Conservation (phyloP, 2,888 invertebrate genomes). For the Marasmarcha lunaedactyla region DNA sequence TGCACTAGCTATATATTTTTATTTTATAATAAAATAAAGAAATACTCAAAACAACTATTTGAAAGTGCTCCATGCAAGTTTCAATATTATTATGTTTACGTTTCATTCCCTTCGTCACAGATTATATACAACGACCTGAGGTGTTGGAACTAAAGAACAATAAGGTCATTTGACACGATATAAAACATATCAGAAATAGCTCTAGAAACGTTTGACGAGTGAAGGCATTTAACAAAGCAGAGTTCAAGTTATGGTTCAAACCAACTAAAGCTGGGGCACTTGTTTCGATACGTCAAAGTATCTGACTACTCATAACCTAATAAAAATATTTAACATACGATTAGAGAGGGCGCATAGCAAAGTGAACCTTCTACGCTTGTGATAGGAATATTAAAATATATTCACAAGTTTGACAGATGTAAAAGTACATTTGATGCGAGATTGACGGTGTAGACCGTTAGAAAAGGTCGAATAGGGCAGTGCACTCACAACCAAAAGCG, state of each 20-base stretch:
- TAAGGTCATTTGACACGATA: not conserved
- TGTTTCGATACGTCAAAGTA: conserved; percentile 36
- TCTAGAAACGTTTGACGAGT: not conserved
- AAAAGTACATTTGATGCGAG: conserved; percentile 41
- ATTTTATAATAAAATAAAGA: too few relatives aligned
- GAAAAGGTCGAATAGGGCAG: conserved; percentile 35
- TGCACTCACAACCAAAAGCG: conserved; percentile 41
- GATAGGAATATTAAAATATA: conserved; percentile 25
- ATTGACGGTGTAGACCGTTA: conserved; percentile 54
- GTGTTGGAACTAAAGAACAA: not conserved
- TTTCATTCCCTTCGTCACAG: not conserved
- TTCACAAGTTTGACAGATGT: conserved; percentile 15
- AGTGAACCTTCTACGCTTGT: conserved; percentile 24
- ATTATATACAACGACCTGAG: not conserved
- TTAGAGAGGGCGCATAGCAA: not conserved
- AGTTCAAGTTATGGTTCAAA: conserved; percentile 31
- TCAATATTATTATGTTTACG: not conserved
- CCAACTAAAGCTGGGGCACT: conserved; percentile 18
- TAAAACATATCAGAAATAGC: too few relatives aligned
- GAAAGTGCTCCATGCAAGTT: too few relatives aligned
- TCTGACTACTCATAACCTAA: conserved; percentile 22
- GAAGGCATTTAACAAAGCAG: conserved; percentile 25
- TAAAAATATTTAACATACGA: conserved; percentile 6
- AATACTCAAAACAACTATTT: too few relatives aligned
- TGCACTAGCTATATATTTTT: too few relatives aligned